phyloP scores from a whole-genome alignment of 2,113 vertebrate species.

The Apteryx mantelli region DNA sequence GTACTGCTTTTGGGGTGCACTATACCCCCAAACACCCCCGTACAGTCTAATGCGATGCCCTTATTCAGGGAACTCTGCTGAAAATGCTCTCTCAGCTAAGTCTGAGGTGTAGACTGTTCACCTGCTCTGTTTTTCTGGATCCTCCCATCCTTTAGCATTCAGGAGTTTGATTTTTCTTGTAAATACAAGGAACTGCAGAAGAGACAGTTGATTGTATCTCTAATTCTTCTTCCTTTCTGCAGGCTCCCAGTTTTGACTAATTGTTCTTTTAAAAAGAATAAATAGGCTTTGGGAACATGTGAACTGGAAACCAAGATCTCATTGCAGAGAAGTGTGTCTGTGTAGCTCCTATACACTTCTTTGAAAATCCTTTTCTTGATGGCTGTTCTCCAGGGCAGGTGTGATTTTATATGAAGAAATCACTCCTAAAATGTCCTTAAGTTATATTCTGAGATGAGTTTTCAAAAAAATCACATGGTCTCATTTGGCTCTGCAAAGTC shows the following conservation, averaged over 20 bases:
- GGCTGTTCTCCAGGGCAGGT: conserved; percentile 53
- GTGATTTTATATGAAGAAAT: conserved; percentile 62
- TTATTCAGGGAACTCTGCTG: neutral
- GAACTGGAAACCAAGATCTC: conserved; percentile 56
- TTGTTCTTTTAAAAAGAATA: conserved; percentile 51
- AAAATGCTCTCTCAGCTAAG: neutral
- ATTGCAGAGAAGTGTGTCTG: conserved; percentile 49
- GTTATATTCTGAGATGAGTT: conserved; percentile 44
- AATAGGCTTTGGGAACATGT: conserved; percentile 61
- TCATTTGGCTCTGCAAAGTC: conserved; percentile 21
- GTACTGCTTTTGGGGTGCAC: neutral
- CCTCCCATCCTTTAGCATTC: neutral
- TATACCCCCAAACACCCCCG: no score
- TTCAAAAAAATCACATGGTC: conserved; percentile 40
- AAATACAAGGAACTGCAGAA: conserved; percentile 29
- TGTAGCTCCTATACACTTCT: conserved; percentile 13
- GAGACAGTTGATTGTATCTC: conserved; percentile 54
- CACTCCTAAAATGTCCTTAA: conserved; percentile 48
- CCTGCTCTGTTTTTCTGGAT: neutral
- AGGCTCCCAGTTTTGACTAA: conserved; percentile 49
- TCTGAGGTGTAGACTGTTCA: neutral
- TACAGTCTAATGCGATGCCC: neutral
- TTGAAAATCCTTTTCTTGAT: conserved; percentile 62
- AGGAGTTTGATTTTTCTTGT: conserved; percentile 28
- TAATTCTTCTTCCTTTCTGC: conserved; percentile 31